phyloP scores from a whole-genome alignment of 2,888 invertebrate genomes.

The Diplazon laetatorius region DNA sequence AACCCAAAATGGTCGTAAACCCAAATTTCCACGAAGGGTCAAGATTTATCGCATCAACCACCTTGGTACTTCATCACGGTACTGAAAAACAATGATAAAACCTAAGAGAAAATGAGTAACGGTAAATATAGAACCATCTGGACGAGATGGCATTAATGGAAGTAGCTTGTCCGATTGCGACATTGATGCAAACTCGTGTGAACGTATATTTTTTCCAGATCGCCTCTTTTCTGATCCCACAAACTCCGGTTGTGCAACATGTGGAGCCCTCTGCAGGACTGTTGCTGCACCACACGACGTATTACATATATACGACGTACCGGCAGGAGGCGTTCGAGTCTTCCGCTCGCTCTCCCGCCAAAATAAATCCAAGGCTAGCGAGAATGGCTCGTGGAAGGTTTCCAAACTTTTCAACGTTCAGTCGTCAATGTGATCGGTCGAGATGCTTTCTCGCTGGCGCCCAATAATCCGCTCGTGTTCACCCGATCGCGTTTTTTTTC shows the following conservation, averaged over 20 bases:
- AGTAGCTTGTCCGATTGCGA: slow-evolving; percentile 1
- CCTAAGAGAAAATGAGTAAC: not conserved
- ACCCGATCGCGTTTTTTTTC: slow-evolving; percentile 49
- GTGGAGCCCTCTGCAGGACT: not conserved
- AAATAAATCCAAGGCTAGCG: slow-evolving; percentile 43
- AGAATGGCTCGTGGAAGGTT: not conserved
- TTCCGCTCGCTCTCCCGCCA: slow-evolving; percentile 12
- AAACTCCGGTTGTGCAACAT: not conserved
- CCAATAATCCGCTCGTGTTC: slow-evolving; percentile 44
- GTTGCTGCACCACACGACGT: slow-evolving; percentile 10
- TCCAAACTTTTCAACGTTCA: slow-evolving; percentile 41
- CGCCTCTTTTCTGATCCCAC: not conserved
- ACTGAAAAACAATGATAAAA: not conserved
- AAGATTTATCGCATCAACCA: slow-evolving; percentile 1
- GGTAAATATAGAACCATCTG: not conserved
- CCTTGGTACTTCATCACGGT: not conserved
- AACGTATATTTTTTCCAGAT: slow-evolving; percentile 19
- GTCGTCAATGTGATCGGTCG: slow-evolving; percentile 29
- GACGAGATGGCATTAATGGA: not conserved
- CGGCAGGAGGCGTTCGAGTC: not conserved
- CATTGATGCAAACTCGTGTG: slow-evolving; percentile 24
- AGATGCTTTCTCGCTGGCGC: slow-evolving; percentile 9
- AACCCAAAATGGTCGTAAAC: slow-evolving; percentile 26
- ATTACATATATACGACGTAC: slow-evolving; percentile 13
- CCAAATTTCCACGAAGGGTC: slow-evolving; percentile 1